Conservation (phyloP, 2,797 vertebrate genomes). For the Bradypus variegatus region DNA sequence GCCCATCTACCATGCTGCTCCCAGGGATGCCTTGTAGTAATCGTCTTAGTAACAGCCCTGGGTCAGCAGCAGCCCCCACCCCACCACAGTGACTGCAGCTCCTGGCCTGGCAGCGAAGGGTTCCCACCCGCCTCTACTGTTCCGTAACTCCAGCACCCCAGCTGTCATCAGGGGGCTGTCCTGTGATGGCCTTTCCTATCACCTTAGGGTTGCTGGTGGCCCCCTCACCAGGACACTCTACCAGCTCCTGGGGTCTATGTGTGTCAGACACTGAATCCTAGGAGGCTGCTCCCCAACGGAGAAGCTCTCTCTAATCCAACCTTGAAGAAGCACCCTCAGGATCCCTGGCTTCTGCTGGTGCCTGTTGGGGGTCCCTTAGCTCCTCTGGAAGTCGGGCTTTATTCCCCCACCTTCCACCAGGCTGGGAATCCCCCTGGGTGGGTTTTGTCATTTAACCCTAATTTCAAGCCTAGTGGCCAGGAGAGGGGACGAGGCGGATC, state of each 20-base stretch:
- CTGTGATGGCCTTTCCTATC: background rate
- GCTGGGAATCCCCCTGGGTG: background rate
- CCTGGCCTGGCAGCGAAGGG: background rate
- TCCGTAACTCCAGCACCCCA: background rate
- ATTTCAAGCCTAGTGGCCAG: background rate
- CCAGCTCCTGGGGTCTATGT: background rate
- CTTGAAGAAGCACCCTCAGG: background rate
- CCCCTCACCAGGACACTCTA: background rate
- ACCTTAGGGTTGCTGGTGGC: too few species aligned
- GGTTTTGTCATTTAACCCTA: background rate
- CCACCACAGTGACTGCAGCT: too few species aligned
- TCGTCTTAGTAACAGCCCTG: too few species aligned
- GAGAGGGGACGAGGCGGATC: background rate
- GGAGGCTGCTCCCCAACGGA: background rate
- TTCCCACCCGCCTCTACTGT: rapidly evolving
- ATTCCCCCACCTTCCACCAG: too few species aligned
- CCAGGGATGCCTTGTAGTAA: background rate
- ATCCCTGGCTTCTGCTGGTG: background rate
- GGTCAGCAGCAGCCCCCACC: background rate
- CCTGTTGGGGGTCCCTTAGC: background rate
- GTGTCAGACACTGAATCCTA: background rate
- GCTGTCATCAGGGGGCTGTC: rapidly evolving
- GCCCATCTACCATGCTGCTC: background rate
- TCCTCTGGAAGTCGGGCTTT: background rate
- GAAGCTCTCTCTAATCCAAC: background rate